Base-by-base conservation (phyloP, 2,888 invertebrate species). In the Dendrolimus houi region DNA sequence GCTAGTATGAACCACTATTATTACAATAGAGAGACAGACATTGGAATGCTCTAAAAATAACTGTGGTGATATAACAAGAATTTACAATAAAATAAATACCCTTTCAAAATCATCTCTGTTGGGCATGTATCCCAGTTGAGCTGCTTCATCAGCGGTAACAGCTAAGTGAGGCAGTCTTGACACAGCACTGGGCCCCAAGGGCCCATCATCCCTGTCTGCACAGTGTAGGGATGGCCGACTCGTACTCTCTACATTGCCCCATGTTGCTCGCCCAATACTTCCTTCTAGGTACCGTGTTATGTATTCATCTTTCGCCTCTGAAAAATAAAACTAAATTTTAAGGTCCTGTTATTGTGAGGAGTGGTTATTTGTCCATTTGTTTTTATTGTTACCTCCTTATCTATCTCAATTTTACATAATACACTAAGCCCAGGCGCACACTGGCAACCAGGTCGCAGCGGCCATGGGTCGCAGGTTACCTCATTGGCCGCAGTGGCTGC, bases 101-200 rank as follows among this genome's bases (percentile, higher is more conserved):
- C 96, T 93, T 90, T 98, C 98, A 91, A 98, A 99, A 79, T 98
- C 98, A 92, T 98, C 98, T 76, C 98, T 93, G 76, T 97, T 96
- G 2, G 98, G 96, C 96, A 98, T 98, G 75, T 98, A 99, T 2
- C 97, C 97, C 9, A 99, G 91, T 72, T 97, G 95, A 52, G 94
- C 92, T 47, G 98, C 97, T 85, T 99, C 98, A 75, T 97, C 97
- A 0, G 93, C 85, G 9, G 94, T 93, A 57, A 97, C 93, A 68
- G 97, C 97, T 41, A 96, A 79, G 1, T 97, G 95, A 52, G 97
- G 96, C 58, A 97, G 85, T 58, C 95, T 91, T 1, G 94, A 93
- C 8, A 90, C 87, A 10, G 90, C 90, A 60, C 94, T 94, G 8
- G 96, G 96, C 1, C 96, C 95, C 1, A 97, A 81, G 0, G 97